These are phyloP conservation scores for Bugula neritina DNA, from an alignment of 2,888 invertebrate genomes.

Conservation along the genomic window DNA sequence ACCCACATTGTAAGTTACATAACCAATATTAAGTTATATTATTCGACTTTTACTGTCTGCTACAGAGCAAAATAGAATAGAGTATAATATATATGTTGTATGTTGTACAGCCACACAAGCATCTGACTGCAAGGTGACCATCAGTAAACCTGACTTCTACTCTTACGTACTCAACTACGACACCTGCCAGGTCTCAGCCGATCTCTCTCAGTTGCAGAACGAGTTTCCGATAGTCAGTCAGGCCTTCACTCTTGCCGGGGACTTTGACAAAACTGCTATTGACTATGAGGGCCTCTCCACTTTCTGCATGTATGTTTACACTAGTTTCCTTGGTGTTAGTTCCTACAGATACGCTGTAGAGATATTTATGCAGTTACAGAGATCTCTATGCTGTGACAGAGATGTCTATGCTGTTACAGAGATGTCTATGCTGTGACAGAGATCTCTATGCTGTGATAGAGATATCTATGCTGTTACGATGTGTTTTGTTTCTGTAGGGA, in stretches of 20 bases:
- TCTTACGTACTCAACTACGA: neutral
- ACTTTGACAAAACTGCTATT: neutral
- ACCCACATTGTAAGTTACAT: no score
- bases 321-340: neutral
- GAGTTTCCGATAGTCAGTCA: neutral
- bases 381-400: neutral
- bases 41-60: no score
- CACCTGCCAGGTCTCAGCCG: neutral
- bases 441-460: neutral
- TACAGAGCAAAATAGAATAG: no score
- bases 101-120: no score
- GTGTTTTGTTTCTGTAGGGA: neutral
- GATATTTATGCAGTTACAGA: neutral
- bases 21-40: no score
- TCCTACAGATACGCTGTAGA: neutral
- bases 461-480: neutral
- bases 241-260: neutral
- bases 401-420: neutral
- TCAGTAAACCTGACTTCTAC: neutral
- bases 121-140: neutral
- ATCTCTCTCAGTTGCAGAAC: neutral
- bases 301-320: neutral
- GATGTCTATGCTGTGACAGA: neutral
- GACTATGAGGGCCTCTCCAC: neutral
- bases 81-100: no score